phyloP scores from a whole-genome alignment of 2,797 vertebrate species.

The Ptychadena robeensis region DNA sequence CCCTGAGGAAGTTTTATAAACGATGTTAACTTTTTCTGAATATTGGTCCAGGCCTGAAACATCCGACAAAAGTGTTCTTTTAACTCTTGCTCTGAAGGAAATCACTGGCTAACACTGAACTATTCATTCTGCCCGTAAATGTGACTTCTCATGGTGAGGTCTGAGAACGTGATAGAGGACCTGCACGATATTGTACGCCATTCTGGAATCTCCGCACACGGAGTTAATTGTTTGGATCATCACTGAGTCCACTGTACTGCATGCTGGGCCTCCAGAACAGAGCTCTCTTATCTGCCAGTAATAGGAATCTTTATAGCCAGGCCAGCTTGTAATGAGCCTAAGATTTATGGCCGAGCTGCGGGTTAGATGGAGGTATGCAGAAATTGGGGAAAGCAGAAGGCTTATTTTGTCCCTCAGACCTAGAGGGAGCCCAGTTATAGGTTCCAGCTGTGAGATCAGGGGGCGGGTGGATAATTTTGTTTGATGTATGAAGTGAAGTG shows the following conservation, averaged over 20 bases:
- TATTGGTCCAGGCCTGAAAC: not conserved
- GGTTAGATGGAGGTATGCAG: constrained; percentile 68
- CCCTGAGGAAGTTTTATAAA: not conserved
- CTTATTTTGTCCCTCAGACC: constrained; percentile 66
- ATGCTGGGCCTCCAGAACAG: constrained; percentile 69
- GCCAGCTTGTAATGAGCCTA: constrained; percentile 56
- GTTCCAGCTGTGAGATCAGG: constrained; percentile 59
- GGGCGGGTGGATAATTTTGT: constrained; percentile 31
- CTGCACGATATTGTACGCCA: constrained; percentile 12
- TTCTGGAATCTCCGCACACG: constrained; percentile 23
- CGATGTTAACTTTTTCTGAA: not conserved
- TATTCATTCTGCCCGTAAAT: constrained; percentile 35
- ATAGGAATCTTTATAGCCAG: constrained; percentile 71
- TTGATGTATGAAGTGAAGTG: constrained; percentile 56
- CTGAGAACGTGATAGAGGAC: constrained; percentile 32
- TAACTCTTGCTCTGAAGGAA: constrained; percentile 24
- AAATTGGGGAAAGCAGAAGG: constrained; percentile 8
- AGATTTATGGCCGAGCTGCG: constrained; percentile 69
- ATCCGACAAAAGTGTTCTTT: constrained; percentile 7
- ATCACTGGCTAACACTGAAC: constrained; percentile 31
- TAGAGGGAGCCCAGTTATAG: not conserved
- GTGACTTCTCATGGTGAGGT: constrained; percentile 13
- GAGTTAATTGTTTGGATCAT: constrained; percentile 45
- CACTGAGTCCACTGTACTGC: constrained; percentile 53
- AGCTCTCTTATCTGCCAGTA: constrained; percentile 71